These are phyloP conservation scores for Lasioglossum vierecki DNA, from an alignment of 2,888 invertebrate genomes.

Conservation along the genomic window DNA sequence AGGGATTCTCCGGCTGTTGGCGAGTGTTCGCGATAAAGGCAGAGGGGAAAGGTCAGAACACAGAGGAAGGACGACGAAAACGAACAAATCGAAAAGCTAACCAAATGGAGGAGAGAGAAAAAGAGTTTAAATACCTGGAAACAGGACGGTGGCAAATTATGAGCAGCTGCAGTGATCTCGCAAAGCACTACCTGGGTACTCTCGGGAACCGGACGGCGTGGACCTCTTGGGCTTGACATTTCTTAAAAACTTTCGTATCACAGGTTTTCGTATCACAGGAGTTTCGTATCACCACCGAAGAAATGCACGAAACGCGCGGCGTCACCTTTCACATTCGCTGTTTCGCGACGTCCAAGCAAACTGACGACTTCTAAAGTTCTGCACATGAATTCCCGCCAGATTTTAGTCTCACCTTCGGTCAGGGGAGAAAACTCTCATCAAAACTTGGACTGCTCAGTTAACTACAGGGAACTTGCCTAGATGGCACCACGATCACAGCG, in stretches of 20 bases:
- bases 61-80: slow-evolving; percentile 18
- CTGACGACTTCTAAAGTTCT: neutral
- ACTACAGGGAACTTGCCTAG: too few species aligned
- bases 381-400: neutral
- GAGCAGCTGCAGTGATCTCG: slow-evolving; percentile 78
- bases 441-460: too few species aligned
- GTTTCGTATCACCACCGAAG: slow-evolving; percentile 2
- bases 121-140: slow-evolving; percentile 70
- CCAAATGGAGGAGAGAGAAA: neutral
- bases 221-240: too few species aligned
- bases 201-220: slow-evolving; percentile 70
- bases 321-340: slow-evolving; percentile 21
- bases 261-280: too few species aligned
- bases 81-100: slow-evolving; percentile 30
- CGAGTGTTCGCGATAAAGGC: slow-evolving; percentile 61
- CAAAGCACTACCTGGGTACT: slow-evolving; percentile 76
- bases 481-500: too few species aligned
- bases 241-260: too few species aligned
- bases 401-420: neutral
- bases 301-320: slow-evolving; percentile 14
- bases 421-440: too few species aligned
- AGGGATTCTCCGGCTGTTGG: slow-evolving; percentile 63
- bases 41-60: slow-evolving; percentile 29
- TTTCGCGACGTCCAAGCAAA: slow-evolving; percentile 16
- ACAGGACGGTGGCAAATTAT: slow-evolving; percentile 75